Conservation (phyloP, 2,797 vertebrate genomes). For the Rhinoraja longicauda region DNA sequence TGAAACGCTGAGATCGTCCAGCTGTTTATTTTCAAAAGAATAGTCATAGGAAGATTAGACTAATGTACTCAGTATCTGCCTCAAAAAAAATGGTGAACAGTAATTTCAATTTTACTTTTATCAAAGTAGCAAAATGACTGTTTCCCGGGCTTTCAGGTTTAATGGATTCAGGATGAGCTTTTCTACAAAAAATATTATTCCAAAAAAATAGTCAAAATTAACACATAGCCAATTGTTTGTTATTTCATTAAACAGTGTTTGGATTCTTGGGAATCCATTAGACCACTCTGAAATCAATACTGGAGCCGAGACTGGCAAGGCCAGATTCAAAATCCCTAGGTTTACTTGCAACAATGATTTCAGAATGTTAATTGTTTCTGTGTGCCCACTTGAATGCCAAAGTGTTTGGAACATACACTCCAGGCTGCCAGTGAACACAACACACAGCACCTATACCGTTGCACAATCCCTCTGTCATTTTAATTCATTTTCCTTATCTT, state of each 20-base stretch:
- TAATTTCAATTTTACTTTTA: too few relatives aligned
- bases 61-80: too few relatives aligned
- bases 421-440: background rate
- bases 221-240: constrained; percentile 11
- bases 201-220: background rate
- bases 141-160: background rate
- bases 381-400: constrained; percentile 23
- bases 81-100: too few relatives aligned
- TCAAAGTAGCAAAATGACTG: too few relatives aligned
- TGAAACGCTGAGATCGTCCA: too few relatives aligned
- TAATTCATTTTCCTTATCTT: background rate
- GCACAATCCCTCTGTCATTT: background rate
- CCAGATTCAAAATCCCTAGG: constrained; percentile 24
- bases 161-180: background rate
- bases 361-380: constrained; percentile 31
- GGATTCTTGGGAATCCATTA: constrained; percentile 21
- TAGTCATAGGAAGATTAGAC: too few relatives aligned
- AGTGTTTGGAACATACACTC: background rate
- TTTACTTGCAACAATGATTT: background rate
- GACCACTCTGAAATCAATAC: constrained; percentile 5
- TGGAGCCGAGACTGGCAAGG: background rate
- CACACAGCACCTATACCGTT: background rate
- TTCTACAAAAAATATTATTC: background rate
- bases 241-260: constrained; percentile 27
- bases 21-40: too few relatives aligned